phyloP scores from a whole-genome alignment of 35 echinoderm and acorn worm species.

The Hemicentrotus pulcherrimus region DNA sequence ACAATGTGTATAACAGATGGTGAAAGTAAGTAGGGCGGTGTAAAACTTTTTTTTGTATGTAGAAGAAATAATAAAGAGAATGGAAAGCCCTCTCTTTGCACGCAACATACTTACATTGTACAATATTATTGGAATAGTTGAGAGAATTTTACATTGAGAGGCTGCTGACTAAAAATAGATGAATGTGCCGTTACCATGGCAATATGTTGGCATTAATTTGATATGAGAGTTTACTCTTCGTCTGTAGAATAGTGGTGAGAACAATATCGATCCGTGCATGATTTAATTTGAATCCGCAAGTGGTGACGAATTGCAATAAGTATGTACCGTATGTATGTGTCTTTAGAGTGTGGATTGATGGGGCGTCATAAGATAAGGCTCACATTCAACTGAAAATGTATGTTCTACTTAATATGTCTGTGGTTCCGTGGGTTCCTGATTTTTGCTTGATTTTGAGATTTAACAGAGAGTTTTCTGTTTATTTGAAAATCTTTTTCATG shows the following conservation, averaged over 20 bases:
- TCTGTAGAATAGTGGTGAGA: background rate
- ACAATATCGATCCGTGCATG: background rate
- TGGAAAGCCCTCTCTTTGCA: background rate
- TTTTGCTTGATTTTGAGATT: background rate
- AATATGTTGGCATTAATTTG: background rate
- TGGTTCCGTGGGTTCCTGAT: background rate
- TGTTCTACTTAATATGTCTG: background rate
- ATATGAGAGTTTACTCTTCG: background rate
- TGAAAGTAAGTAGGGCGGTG: too few relatives aligned
- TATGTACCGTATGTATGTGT: background rate
- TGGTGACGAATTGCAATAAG: background rate
- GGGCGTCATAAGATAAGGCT: background rate
- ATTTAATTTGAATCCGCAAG: background rate
- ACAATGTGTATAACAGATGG: too few relatives aligned
- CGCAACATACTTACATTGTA: background rate
- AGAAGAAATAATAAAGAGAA: background rate
- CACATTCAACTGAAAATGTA: background rate
- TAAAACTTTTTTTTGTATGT: too few relatives aligned
- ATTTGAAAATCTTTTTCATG: background rate
- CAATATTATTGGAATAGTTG: too few relatives aligned
- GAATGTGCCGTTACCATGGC: slow-evolving; percentile 7
- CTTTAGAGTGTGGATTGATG: background rate
- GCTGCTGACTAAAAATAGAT: background rate
- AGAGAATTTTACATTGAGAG: background rate
- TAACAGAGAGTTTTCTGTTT: background rate